phyloP scores from a whole-genome alignment of 1,140 invertebrate species.

The Adelges cooleyi region DNA sequence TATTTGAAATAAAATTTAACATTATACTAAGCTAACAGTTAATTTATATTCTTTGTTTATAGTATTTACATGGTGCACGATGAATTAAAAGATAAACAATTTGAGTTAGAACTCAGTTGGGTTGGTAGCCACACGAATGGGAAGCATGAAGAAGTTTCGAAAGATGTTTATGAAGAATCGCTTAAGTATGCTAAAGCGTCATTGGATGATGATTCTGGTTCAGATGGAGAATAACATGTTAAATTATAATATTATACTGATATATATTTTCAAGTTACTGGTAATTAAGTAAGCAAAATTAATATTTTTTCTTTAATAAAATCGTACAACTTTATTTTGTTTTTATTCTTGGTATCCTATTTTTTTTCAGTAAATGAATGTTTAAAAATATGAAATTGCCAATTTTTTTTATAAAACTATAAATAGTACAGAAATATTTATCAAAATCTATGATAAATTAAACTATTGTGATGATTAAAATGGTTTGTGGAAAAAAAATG shows the following conservation, averaged over 20 bases:
- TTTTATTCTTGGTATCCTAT: too few relatives aligned
- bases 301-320: too few relatives aligned
- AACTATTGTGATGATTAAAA: too few relatives aligned
- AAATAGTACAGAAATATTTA: too few relatives aligned
- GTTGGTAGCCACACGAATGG: conserved; percentile 74
- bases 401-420: too few relatives aligned
- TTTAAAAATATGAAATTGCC: too few relatives aligned
- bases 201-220: conserved; percentile 73
- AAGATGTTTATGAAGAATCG: conserved; percentile 52
- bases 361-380: too few relatives aligned
- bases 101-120: conserved; percentile 95
- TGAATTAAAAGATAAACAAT: conserved; percentile 96
- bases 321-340: too few relatives aligned
- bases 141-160: conserved; percentile 59
- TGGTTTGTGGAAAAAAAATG: too few relatives aligned
- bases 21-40: background rate
- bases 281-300: too few relatives aligned
- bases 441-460: too few relatives aligned
- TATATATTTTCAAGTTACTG: too few relatives aligned
- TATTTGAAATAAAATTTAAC: conserved; percentile 42
- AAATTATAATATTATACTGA: conserved; percentile 8
- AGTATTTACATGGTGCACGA: conserved; percentile 95
- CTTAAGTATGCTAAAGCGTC: conserved; percentile 69
- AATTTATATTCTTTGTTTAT: conserved; percentile 38
- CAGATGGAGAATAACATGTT: conserved; percentile 51